phyloP scores from a whole-genome alignment of 2,888 invertebrate genomes.

The Andrena flavipes region DNA sequence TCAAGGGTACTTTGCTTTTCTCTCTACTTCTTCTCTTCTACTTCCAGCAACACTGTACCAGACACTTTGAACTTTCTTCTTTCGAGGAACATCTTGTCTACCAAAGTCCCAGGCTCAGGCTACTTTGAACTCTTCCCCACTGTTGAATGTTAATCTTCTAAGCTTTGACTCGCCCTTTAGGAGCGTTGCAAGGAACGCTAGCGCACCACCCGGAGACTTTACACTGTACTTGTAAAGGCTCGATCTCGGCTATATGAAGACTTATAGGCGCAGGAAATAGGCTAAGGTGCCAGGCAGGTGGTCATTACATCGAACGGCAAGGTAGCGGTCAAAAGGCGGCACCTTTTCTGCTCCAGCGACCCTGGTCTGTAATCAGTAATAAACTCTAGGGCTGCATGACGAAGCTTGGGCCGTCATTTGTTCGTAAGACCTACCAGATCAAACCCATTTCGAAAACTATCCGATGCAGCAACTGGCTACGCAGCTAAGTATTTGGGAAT shows the following conservation, averaged over 20 bases:
- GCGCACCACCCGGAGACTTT: conserved; percentile 41
- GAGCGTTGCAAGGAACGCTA: conserved; percentile 48
- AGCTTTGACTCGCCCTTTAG: not conserved
- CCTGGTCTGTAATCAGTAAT: conserved; percentile 66
- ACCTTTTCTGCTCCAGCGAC: conserved; percentile 79
- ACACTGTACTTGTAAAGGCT: conserved; percentile 48
- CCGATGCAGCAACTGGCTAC: not conserved
- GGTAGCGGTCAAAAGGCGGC: conserved; percentile 79
- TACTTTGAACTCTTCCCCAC: not conserved
- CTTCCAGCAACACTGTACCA: no score
- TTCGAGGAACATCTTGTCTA: no score
- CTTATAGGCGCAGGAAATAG: conserved; percentile 79
- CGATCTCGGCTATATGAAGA: conserved; percentile 56
- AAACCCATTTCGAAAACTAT: not conserved
- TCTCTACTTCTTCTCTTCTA: no score
- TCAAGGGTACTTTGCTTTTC: no score
- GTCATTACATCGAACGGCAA: conserved; percentile 77
- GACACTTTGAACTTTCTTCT: no score
- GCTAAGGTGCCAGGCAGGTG: conserved; percentile 71
- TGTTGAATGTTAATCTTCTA: not conserved
- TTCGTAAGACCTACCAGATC: not conserved
- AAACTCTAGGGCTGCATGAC: conserved; percentile 24
- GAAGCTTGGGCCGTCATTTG: conserved; percentile 17
- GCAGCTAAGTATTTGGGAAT: no score
- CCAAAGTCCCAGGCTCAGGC: no score